Conservation (phyloP, 2,113 vertebrate genomes). For the Osmerus eperlanus region DNA sequence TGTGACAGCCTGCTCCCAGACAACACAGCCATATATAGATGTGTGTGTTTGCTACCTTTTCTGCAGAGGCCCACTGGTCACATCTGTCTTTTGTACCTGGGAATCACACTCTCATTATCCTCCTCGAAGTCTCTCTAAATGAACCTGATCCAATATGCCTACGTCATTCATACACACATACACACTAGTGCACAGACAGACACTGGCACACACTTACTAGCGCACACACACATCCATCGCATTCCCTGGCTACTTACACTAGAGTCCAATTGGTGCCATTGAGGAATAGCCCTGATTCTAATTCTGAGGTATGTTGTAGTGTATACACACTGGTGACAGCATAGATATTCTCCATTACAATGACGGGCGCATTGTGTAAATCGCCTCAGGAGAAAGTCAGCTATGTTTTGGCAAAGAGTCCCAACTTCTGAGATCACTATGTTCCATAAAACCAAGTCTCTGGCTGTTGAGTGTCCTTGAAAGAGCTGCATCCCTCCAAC, state of each 20-base stretch:
- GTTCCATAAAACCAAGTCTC: background rate
- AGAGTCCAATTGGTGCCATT: too few relatives aligned
- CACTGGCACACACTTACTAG: slow-evolving; percentile 2
- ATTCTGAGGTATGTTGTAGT: too few relatives aligned
- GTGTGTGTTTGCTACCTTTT: slow-evolving; percentile 21
- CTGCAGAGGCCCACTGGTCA: slow-evolving; percentile 42
- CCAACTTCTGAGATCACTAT: background rate
- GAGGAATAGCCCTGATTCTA: too few relatives aligned
- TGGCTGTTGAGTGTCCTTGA: background rate
- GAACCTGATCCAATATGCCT: too few relatives aligned
- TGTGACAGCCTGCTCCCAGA: slow-evolving; percentile 47
- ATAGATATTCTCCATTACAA: background rate
- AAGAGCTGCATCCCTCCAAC: slow-evolving; percentile 16
- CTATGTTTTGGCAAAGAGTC: background rate
- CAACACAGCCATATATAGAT: slow-evolving; percentile 55
- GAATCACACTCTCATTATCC: slow-evolving; percentile 30
- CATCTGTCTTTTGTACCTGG: slow-evolving; percentile 45
- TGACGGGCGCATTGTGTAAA: background rate
- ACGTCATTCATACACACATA: background rate
- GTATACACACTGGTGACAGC: background rate
- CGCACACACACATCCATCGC: background rate
- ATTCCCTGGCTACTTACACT: too few relatives aligned
- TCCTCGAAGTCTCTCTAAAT: background rate
- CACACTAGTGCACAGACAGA: background rate
- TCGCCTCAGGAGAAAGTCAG: background rate